phyloP scores from a whole-genome alignment of 2,888 invertebrate species.

The Aspidiotus rigidus region DNA sequence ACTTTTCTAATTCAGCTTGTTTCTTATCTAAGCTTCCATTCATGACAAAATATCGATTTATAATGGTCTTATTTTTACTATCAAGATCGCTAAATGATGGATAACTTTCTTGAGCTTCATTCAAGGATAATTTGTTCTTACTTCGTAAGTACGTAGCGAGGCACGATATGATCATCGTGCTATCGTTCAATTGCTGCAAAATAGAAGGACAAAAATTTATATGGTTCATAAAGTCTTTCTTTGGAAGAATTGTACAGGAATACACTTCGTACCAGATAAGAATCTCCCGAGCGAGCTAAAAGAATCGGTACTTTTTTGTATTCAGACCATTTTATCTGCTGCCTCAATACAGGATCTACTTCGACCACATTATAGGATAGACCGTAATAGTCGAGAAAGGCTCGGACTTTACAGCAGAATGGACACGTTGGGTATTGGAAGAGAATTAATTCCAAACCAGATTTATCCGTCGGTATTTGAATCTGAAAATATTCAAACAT shows the following conservation, averaged over 20 bases:
- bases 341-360: slow-evolving; percentile 88
- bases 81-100: slow-evolving; percentile 60
- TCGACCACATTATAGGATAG: slow-evolving; percentile 92
- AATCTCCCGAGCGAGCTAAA: slow-evolving; percentile 61
- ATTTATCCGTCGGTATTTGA: slow-evolving; percentile 16
- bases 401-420: slow-evolving; percentile 90
- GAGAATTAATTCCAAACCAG: slow-evolving; percentile 58
- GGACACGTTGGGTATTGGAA: slow-evolving; percentile 98
- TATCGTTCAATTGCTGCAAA: slow-evolving; percentile 78
- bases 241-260: background rate
- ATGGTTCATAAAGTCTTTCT: no score
- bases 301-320: slow-evolving; percentile 94
- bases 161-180: slow-evolving; percentile 84
- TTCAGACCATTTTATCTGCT: slow-evolving; percentile 83
- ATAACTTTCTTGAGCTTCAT: slow-evolving; percentile 63
- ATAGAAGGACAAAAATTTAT: background rate
- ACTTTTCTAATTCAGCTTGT: slow-evolving; percentile 15
- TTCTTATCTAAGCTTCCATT: slow-evolving; percentile 45
- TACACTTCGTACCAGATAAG: slow-evolving; percentile 46
- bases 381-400: slow-evolving; percentile 83
- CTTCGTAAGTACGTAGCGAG: slow-evolving; percentile 68
- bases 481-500: slow-evolving; percentile 17
- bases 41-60: slow-evolving; percentile 85
- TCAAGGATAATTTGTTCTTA: slow-evolving; percentile 48
- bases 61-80: slow-evolving; percentile 58